Evolutionary conservation across 1,140 invertebrate species (phyloP).

Genomic region (Sminthurinus signatus): DNA sequence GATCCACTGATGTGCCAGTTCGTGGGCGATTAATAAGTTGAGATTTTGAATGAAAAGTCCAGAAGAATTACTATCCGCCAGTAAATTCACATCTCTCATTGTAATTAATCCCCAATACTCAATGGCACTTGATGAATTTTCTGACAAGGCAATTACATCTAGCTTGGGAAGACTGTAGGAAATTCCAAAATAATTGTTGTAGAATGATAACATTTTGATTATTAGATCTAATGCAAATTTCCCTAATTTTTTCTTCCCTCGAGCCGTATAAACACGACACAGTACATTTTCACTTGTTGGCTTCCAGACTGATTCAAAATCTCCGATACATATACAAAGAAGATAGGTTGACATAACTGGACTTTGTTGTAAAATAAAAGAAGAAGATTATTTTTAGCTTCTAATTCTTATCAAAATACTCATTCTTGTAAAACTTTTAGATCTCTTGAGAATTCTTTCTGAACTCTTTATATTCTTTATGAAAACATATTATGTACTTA

Average conservation of each 20-base stretch:
- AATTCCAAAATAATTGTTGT: constrained; percentile 90
- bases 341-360: constrained; percentile 97
- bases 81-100: constrained; percentile 50
- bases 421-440: too few relatives aligned
- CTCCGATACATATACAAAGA: constrained; percentile 84
- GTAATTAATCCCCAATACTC: constrained; percentile 51
- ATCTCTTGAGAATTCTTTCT: too few relatives aligned
- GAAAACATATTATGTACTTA: too few relatives aligned
- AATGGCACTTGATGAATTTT: constrained; percentile 45
- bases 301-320: constrained; percentile 88
- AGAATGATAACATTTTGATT: constrained; percentile 68
- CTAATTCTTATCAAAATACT: too few relatives aligned
- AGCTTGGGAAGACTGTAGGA: constrained; percentile 93
- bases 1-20: constrained; percentile 89
- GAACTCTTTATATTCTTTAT: too few relatives aligned
- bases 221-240: constrained; percentile 82
- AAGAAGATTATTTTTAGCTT: too few relatives aligned
- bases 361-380: too few relatives aligned
- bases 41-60: neutral
- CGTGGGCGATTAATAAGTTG: constrained; percentile 67
- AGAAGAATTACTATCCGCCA: constrained; percentile 42
- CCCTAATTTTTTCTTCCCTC: constrained; percentile 87
- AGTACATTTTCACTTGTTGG: constrained; percentile 71
- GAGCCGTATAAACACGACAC: constrained; percentile 85
- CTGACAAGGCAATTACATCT: constrained; percentile 84